These are phyloP conservation scores for Cistogaster globosa DNA, from an alignment of 2,888 invertebrate species.

Conservation along the genomic window DNA sequence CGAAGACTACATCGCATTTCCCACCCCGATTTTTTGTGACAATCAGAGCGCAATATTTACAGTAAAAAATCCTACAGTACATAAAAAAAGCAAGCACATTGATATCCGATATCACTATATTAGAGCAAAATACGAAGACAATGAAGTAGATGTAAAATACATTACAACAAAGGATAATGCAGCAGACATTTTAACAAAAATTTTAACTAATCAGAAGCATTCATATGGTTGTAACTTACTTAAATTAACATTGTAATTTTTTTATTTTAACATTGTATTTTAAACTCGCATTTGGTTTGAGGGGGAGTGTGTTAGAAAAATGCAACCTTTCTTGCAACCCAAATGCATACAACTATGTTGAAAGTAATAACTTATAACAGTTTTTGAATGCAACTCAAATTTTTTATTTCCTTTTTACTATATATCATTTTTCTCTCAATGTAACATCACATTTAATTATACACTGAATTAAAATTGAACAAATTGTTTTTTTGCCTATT, in stretches of 20 bases:
- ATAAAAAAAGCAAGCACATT: slow-evolving; percentile 6
- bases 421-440: neutral
- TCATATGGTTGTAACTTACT: neutral
- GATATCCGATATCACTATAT: slow-evolving; percentile 6
- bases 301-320: neutral
- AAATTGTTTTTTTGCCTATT: neutral
- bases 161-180: slow-evolving; percentile 3
- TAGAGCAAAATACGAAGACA: neutral
- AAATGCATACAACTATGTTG: too few species aligned
- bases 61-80: neutral
- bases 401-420: neutral
- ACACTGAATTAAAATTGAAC: neutral
- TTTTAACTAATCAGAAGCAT: neutral
- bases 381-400: neutral
- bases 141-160: slow-evolving; percentile 2
- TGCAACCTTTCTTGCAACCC: neutral
- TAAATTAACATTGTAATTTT: slow-evolving; percentile 1
- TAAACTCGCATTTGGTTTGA: neutral
- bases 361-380: too few species aligned
- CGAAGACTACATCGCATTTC: too few species aligned
- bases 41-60: too few species aligned
- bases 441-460: neutral
- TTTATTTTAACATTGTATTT: neutral
- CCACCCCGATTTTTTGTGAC: too few species aligned
- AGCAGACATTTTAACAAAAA: slow-evolving; percentile 6